These are phyloP conservation scores for Pogoniulus pusillus DNA, from an alignment of 2,797 vertebrate genomes.

Conservation along the genomic window DNA sequence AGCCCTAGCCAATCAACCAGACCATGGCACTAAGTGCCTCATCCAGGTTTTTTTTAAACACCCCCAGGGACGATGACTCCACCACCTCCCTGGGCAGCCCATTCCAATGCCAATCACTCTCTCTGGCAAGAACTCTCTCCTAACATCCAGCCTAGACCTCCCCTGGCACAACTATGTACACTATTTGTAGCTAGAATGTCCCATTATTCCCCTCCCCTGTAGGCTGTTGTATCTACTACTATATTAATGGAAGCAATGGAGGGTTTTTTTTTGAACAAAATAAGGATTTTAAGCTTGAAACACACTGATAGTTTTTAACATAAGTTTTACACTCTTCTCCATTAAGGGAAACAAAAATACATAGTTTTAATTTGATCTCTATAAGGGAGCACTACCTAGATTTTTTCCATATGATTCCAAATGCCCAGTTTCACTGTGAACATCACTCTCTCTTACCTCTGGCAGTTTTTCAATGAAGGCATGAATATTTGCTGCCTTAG, in stretches of 20 bases:
- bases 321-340: not conserved
- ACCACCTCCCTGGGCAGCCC: too few relatives aligned
- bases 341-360: not conserved
- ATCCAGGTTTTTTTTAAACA: too few relatives aligned
- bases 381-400: not conserved
- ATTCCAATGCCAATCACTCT: too few relatives aligned
- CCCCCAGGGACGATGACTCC: too few relatives aligned
- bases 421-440: not conserved
- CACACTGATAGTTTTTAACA: not conserved
- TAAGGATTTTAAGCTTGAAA: not conserved
- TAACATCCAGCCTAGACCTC: too few relatives aligned
- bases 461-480: slow-evolving; percentile 76
- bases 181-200: not conserved
- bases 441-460: slow-evolving; percentile 63
- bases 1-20: too few relatives aligned
- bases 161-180: too few relatives aligned
- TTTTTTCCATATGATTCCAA: not conserved
- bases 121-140: too few relatives aligned
- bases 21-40: too few relatives aligned
- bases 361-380: not conserved
- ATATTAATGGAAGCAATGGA: fast-evolving
- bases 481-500: slow-evolving; percentile 79
- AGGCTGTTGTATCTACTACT: not conserved
- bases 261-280: not conserved
- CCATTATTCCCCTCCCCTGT: not conserved